These are phyloP conservation scores for Phaethornis superciliosus DNA, from an alignment of 2,113 vertebrate genomes.

Conservation along the genomic window DNA sequence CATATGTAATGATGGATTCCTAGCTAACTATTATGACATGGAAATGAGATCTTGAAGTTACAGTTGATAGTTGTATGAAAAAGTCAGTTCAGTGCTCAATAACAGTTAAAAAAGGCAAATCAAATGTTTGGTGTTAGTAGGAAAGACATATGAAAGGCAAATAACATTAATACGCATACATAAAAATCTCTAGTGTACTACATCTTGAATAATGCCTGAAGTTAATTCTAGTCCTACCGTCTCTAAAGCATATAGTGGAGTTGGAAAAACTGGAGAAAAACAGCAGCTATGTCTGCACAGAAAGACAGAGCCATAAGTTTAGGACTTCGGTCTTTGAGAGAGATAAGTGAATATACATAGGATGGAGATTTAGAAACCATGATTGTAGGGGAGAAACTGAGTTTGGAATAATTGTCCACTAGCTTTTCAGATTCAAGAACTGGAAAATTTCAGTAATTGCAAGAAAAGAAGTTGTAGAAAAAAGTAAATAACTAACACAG, in stretches of 20 bases:
- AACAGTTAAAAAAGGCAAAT: not conserved
- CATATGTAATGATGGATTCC: conserved; percentile 14
- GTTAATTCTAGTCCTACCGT: not conserved
- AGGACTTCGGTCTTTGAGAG: not conserved
- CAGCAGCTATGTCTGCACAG: not conserved
- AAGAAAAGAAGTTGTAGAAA: accelerated
- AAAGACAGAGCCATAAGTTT: not conserved
- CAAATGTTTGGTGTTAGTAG: not conserved
- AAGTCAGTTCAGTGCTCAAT: not conserved
- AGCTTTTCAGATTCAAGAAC: not conserved
- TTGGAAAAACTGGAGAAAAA: not conserved
- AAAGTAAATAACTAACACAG: not conserved
- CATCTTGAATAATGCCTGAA: not conserved
- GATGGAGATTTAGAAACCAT: not conserved
- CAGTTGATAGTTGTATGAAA: not conserved
- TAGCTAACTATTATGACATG: not conserved
- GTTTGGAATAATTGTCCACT: not conserved
- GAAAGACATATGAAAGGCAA: not conserved
- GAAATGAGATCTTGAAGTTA: not conserved
- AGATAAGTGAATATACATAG: accelerated
- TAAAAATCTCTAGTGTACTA: not conserved
- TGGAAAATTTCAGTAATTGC: not conserved
- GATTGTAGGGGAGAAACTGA: not conserved
- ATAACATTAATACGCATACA: not conserved
- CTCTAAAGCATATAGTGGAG: not conserved